Conservation (phyloP, 37 sponge, comb jelly and placozoan genomes). For the Dysidea cf. avara region DNA sequence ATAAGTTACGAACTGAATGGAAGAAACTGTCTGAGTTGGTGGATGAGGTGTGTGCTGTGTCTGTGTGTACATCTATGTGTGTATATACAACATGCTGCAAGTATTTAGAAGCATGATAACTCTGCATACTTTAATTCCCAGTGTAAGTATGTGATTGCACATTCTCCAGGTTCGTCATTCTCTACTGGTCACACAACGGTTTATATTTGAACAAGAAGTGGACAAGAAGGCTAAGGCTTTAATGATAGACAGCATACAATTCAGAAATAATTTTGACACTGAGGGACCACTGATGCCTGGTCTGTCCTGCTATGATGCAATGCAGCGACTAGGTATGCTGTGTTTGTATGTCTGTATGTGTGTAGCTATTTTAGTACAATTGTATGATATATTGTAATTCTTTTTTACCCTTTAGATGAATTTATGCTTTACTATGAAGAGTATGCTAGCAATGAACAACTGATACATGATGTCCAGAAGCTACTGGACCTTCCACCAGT, state of each 20-base stretch:
- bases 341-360: conserved; percentile 9
- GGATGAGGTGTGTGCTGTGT: no score
- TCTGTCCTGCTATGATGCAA: conserved; percentile 70
- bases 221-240: conserved; percentile 84
- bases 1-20: conserved; percentile 72
- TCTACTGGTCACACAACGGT: conserved; percentile 65
- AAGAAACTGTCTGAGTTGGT: conserved; percentile 60
- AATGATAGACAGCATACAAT: conserved; percentile 80
- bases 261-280: conserved; percentile 88
- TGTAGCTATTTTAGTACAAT: background rate
- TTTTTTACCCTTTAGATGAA: conserved; percentile 19
- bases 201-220: conserved; percentile 64
- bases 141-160: no score
- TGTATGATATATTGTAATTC: background rate
- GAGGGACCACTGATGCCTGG: conserved; percentile 89
- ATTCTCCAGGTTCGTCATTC: conserved; percentile 40
- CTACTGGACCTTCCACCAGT: conserved; percentile 67
- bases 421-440: conserved; percentile 61
- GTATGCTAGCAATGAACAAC: conserved; percentile 28
- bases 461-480: conserved; percentile 77
- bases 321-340: conserved; percentile 62
- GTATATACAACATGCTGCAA: background rate
- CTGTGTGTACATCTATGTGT: no score
- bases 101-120: background rate
- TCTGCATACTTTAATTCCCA: background rate